A percentile compares a stretch with the other conserved stretches of the same genome.
Conservation (phyloP, 30 jellyfish, hydroid and myxozoan species). For the Aurelia aurita complex sp. Pacific region DNA sequence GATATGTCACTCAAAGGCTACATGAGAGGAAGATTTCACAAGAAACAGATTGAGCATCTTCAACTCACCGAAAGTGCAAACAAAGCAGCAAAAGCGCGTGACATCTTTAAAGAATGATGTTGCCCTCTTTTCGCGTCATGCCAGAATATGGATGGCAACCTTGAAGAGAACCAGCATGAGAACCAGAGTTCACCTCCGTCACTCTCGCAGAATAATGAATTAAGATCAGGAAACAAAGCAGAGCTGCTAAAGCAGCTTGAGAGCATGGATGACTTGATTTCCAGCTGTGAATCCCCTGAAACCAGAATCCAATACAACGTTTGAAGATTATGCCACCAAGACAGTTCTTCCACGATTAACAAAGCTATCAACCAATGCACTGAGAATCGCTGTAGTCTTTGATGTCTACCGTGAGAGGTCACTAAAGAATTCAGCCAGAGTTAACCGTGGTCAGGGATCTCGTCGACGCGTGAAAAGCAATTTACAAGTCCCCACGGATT, state of each 20-base stretch:
- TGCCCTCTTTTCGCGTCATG: constrained; percentile 71
- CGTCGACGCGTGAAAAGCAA: constrained; percentile 39
- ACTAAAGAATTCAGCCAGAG: constrained; percentile 53
- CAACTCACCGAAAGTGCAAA: constrained; percentile 11
- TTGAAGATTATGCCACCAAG: constrained; percentile 38
- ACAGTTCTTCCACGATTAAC: constrained; percentile 40
- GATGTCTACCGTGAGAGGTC: constrained; percentile 53
- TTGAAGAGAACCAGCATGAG: constrained; percentile 64
- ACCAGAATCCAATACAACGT: constrained; percentile 24
- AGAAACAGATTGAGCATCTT: constrained; percentile 50
- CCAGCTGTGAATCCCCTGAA: constrained; percentile 15
- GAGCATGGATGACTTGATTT: constrained; percentile 12
- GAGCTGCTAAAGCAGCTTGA: constrained; percentile 38
- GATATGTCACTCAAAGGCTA: constrained; percentile 10
- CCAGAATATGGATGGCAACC: constrained; percentile 72
- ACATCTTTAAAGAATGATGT: constrained; percentile 50
- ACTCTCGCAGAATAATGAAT: constrained; percentile 21
- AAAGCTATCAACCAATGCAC: constrained; percentile 19
- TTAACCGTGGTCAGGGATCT: constrained; percentile 55
- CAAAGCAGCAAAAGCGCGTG: constrained; percentile 24
- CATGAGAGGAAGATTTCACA: constrained; percentile 23
- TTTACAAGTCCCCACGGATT: constrained; percentile 35
- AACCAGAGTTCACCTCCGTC: constrained; percentile 61
- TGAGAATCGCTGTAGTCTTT: constrained; percentile 68
- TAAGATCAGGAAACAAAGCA: constrained; percentile 54